These are phyloP conservation scores for Poeciliopsis prolifica DNA, from an alignment of 2,113 vertebrate species.

Conservation along the genomic window DNA sequence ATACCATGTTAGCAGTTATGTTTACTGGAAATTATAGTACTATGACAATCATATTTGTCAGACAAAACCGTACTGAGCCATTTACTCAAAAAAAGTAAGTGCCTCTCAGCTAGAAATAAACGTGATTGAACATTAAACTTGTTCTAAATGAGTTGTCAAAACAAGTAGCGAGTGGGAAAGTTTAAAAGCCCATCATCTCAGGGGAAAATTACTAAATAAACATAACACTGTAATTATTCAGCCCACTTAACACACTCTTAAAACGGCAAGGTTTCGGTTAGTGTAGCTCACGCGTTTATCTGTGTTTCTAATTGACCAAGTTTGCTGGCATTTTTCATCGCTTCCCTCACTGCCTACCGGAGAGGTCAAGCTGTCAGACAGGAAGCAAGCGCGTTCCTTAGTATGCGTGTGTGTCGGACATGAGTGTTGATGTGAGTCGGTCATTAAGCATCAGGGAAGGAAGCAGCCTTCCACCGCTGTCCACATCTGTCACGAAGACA, in stretches of 20 bases:
- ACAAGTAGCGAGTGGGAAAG: not conserved
- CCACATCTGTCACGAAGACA: constrained; percentile 34
- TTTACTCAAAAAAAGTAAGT: not conserved
- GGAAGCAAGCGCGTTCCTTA: constrained; percentile 60
- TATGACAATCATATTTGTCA: not conserved
- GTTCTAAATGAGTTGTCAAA: not conserved
- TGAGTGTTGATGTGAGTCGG: constrained; percentile 64
- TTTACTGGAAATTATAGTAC: not conserved
- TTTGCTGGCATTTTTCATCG: constrained; percentile 17
- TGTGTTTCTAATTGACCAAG: constrained; percentile 47
- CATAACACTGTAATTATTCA: not conserved
- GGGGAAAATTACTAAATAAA: not conserved
- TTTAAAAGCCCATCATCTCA: not conserved
- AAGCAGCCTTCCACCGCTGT: constrained; percentile 11
- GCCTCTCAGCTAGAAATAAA: not conserved
- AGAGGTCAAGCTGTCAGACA: constrained; percentile 52
- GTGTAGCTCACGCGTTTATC: not conserved
- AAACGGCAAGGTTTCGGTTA: not conserved
- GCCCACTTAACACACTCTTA: not conserved
- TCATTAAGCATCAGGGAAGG: constrained; percentile 15
- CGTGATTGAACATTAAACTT: not conserved
- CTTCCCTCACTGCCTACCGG: constrained; percentile 15
- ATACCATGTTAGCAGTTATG: not conserved
- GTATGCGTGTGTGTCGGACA: constrained; percentile 30
- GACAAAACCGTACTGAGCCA: not conserved